Percentiles rank a stretch among this genome's conserved stretches.
Conservation (phyloP, 1,140 invertebrate genomes). For the Drosophila serrata region DNA sequence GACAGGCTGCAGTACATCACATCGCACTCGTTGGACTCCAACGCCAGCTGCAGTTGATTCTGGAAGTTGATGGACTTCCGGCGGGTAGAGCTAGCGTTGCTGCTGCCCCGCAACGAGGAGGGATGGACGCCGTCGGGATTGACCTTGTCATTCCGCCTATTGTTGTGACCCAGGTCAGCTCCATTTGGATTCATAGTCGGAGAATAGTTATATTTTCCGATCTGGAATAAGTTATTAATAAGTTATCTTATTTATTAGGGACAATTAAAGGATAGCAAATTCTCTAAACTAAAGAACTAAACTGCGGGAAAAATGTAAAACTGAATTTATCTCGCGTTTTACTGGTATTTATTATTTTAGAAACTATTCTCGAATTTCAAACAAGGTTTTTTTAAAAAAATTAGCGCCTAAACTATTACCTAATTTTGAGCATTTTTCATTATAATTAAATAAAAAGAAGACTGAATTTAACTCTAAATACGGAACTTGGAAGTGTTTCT, state of each 20-base stretch:
- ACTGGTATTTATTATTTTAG: too few relatives aligned
- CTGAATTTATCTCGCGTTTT: too few relatives aligned
- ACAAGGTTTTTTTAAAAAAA: too few relatives aligned
- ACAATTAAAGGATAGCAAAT: neutral
- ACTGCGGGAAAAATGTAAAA: too few relatives aligned
- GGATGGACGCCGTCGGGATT: slow-evolving; percentile 20
- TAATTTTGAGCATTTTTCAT: too few relatives aligned
- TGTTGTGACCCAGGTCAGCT: slow-evolving; percentile 35
- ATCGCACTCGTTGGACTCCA: slow-evolving; percentile 56
- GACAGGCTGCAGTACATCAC: slow-evolving; percentile 23
- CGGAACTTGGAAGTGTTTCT: neutral
- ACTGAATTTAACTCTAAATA: too few relatives aligned
- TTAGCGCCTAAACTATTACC: too few relatives aligned
- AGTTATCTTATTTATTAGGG: too few relatives aligned
- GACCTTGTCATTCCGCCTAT: slow-evolving; percentile 28
- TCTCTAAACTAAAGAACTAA: neutral
- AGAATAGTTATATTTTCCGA: slow-evolving; percentile 17
- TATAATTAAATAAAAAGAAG: too few relatives aligned
- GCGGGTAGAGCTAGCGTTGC: slow-evolving; percentile 13
- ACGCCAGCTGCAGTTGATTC: slow-evolving; percentile 41
- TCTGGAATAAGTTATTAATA: neutral
- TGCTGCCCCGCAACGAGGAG: slow-evolving; percentile 23
- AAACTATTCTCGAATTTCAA: too few relatives aligned
- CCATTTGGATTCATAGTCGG: slow-evolving; percentile 40
- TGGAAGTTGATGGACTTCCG: slow-evolving; percentile 64